Evolutionary conservation across 1,140 invertebrate species (phyloP).

Genomic region (Drosophila jambulina): DNA sequence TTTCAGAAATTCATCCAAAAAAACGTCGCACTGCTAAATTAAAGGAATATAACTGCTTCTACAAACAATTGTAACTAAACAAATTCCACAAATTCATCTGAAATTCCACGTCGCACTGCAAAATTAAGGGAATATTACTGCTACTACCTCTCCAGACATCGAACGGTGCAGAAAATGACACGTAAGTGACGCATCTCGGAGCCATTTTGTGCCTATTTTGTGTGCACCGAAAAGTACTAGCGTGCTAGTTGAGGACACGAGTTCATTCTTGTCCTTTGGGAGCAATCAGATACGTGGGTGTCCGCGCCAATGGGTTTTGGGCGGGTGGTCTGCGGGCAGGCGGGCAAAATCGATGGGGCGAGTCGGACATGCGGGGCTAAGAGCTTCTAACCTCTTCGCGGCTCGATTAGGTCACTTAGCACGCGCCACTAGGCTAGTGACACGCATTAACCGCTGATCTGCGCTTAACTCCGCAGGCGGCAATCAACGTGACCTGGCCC

Average conservation of each 20-base stretch:
- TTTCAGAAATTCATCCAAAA: too few relatives aligned
- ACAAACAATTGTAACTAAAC: slow-evolving; percentile 1
- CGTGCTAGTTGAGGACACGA: background rate
- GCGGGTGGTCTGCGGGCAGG: too few relatives aligned
- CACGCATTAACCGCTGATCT: slow-evolving; percentile 10
- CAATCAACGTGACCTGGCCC: slow-evolving; percentile 94
- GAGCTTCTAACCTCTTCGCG: slow-evolving; percentile 44
- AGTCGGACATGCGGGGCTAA: slow-evolving; percentile 16
- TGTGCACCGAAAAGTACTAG: background rate
- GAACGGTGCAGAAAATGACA: slow-evolving; percentile 36
- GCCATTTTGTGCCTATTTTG: slow-evolving; percentile 4
- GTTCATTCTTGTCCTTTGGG: background rate
- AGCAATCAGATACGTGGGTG: background rate
- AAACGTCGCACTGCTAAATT: too few relatives aligned
- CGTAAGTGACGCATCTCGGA: slow-evolving; percentile 31
- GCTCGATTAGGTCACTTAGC: slow-evolving; percentile 18
- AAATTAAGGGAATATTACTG: slow-evolving; percentile 2
- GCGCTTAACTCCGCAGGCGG: slow-evolving; percentile 87
- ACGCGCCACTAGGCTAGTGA: slow-evolving; percentile 33
- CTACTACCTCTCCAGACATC: slow-evolving; percentile 3
- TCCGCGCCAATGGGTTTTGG: background rate
- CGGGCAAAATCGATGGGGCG: slow-evolving; percentile 37
- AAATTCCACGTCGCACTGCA: slow-evolving; percentile 11
- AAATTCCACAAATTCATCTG: background rate
- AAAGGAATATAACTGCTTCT: too few relatives aligned